These are phyloP conservation scores for Tiliacea aurago DNA, from an alignment of 2,888 invertebrate genomes.

Conservation along the genomic window DNA sequence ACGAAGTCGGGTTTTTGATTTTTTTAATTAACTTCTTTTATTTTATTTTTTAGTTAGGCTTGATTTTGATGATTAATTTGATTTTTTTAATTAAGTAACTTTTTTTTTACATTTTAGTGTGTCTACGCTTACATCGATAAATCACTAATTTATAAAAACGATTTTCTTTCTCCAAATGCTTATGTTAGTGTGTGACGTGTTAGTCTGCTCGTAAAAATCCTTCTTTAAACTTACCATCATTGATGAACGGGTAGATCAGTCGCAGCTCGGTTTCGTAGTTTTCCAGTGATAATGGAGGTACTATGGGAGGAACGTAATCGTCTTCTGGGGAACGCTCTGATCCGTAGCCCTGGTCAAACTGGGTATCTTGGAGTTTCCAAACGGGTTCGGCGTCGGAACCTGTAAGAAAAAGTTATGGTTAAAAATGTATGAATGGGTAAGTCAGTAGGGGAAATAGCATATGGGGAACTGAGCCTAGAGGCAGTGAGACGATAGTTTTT, in stretches of 20 bases:
- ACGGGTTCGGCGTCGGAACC: constrained; percentile 89
- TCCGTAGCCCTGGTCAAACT: constrained; percentile 94
- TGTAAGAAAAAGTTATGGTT: constrained; percentile 68
- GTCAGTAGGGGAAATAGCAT: not conserved
- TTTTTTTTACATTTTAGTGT: not conserved
- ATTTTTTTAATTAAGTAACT: too few relatives aligned
- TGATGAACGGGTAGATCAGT: constrained; percentile 92
- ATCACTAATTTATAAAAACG: not conserved
- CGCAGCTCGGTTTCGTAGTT: constrained; percentile 91
- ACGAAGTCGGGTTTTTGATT: too few relatives aligned
- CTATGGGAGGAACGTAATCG: constrained; percentile 93
- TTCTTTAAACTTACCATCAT: constrained; percentile 90
- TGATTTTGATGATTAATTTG: too few relatives aligned
- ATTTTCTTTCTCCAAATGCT: not conserved
- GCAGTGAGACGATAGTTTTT: not conserved
- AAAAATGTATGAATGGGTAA: not conserved
- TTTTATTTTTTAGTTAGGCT: too few relatives aligned
- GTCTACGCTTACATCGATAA: not conserved
- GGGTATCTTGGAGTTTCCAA: constrained; percentile 90
- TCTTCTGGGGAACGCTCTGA: constrained; percentile 95
- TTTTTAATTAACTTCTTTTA: too few relatives aligned
- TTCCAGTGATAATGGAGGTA: constrained; percentile 88
- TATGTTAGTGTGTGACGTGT: not conserved
- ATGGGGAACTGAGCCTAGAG: not conserved
- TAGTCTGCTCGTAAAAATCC: not conserved